Evolutionary conservation across 2,113 vertebrate genomes (phyloP).

Genomic region (Loxodonta africana): DNA sequence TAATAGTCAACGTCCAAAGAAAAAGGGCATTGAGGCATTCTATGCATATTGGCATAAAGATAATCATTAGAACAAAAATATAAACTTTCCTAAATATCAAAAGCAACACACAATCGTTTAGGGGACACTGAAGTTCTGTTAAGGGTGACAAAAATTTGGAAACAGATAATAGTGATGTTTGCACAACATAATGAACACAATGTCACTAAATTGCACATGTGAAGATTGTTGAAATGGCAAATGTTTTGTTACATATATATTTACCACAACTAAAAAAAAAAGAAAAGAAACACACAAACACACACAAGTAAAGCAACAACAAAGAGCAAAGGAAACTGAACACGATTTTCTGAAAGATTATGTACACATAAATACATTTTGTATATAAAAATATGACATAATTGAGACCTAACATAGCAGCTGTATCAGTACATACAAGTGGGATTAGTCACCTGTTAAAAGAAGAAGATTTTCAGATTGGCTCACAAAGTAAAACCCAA

Average conservation of each 20-base stretch:
- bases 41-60: not conserved
- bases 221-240: not conserved
- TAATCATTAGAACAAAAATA: conserved; percentile 10
- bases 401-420: not conserved
- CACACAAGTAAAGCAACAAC: not conserved
- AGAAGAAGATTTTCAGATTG: not conserved
- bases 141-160: not conserved
- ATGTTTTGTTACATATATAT: no score
- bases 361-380: not conserved
- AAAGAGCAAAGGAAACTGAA: not conserved
- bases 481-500: conserved; percentile 11
- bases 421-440: not conserved
- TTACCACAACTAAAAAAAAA: no score
- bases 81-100: not conserved
- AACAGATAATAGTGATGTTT: not conserved
- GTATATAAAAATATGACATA: not conserved
- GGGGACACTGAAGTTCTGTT: no score
- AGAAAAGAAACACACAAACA: not conserved
- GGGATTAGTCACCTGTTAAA: not conserved
- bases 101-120: not conserved
- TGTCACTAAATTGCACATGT: not conserved
- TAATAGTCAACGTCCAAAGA: not conserved
- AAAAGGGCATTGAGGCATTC: not conserved
- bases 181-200: not conserved
- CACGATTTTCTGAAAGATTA: not conserved